Percentiles rank a stretch among this genome's conserved stretches.
Evolutionary conservation across 2,113 vertebrate species (phyloP).

Genomic region (Etia nguti): DNA sequence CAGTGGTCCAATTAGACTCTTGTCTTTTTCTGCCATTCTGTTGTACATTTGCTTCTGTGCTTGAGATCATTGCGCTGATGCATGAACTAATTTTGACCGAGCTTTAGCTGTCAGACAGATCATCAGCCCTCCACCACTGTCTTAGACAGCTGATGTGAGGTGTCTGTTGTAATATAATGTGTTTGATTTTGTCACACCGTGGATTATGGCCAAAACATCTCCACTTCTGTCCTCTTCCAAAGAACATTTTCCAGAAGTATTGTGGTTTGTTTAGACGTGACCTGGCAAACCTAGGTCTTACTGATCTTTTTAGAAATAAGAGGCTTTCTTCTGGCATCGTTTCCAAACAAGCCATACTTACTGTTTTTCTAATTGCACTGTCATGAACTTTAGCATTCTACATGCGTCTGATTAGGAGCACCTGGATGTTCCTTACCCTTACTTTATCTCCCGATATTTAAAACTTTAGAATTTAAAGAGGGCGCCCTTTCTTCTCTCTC

Average conservation of each 20-base stretch:
- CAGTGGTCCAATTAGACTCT: too few relatives aligned
- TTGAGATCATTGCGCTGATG: neutral
- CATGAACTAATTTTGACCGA: neutral
- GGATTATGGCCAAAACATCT: neutral
- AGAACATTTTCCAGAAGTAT: neutral
- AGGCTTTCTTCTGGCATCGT: neutral
- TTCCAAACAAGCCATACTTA: neutral
- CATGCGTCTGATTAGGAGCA: neutral
- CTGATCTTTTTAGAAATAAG: neutral
- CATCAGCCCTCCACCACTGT: neutral
- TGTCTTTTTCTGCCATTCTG: neutral
- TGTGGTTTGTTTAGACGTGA: neutral
- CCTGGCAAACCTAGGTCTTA: neutral
- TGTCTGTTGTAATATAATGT: neutral
- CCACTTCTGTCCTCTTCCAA: neutral
- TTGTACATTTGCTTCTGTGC: neutral
- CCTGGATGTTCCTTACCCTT: neutral
- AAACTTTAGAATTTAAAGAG: neutral
- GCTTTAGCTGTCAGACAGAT: neutral
- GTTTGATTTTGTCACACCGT: fast-evolving
- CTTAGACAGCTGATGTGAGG: neutral
- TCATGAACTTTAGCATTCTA: fast-evolving
- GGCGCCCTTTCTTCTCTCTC: neutral
- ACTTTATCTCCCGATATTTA: neutral
- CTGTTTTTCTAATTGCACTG: neutral